Percentiles rank a stretch among this genome's conserved stretches.
These are phyloP conservation scores for Phragmatobia fuliginosa DNA, from an alignment of 2,888 invertebrate species.

Conservation along the genomic window DNA sequence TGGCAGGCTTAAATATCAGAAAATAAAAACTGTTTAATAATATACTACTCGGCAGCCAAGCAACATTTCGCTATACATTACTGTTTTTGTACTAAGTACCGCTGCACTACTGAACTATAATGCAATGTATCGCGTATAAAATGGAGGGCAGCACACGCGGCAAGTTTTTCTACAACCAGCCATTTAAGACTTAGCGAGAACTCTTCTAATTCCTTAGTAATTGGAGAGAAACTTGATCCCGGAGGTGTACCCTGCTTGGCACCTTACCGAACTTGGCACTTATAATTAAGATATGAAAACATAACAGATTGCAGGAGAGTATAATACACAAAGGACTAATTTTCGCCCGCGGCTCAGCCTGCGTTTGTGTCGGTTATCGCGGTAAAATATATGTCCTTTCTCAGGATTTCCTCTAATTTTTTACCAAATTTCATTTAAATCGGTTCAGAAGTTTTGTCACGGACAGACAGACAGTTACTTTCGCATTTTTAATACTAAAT, in stretches of 20 bases:
- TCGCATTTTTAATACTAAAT: too few relatives aligned
- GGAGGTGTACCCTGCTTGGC: constrained; percentile 46
- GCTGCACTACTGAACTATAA: constrained; percentile 3
- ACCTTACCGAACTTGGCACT: constrained; percentile 53
- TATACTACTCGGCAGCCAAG: not conserved
- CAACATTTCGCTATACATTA: constrained; percentile 23
- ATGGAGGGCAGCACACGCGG: constrained; percentile 47
- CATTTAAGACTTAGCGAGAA: constrained; percentile 62
- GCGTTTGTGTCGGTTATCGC: too few relatives aligned
- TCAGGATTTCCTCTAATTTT: too few relatives aligned
- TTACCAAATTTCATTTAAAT: too few relatives aligned
- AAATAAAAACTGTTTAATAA: too few relatives aligned
- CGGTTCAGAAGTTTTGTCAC: too few relatives aligned
- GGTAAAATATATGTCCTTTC: too few relatives aligned
- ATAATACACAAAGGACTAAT: too few relatives aligned
- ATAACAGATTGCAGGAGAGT: too few relatives aligned
- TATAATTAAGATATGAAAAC: constrained; percentile 62
- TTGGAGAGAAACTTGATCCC: constrained; percentile 75
- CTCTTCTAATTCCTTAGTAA: constrained; percentile 75
- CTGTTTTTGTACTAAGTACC: constrained; percentile 19
- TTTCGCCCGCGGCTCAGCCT: too few relatives aligned
- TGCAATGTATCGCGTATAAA: constrained; percentile 30
- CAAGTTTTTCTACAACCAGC: constrained; percentile 60
- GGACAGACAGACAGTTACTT: too few relatives aligned
- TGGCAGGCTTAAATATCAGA: too few relatives aligned